Base-by-base conservation (phyloP, 2,113 vertebrate species). In the Gnathonemus echidnorhynchus region DNA sequence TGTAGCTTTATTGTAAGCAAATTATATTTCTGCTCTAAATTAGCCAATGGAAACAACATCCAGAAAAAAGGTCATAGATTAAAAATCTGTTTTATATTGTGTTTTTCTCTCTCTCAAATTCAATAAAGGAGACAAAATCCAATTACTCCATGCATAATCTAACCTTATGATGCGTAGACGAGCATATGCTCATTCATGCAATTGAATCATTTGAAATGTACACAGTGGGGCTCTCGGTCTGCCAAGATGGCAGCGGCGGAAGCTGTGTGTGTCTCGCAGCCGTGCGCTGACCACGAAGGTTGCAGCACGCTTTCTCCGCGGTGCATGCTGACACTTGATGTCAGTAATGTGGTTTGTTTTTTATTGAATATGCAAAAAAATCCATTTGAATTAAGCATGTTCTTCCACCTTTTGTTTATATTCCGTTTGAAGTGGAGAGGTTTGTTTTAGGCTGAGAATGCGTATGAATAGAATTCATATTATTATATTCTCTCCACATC, bases 131-230 rank as follows among this genome's bases (percentile, higher is more conserved):
- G 88, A 86, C 77, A 35, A 70, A 95, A 96, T 96, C 90, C 88
- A 92, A 96, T 96, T 96, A 95, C 88, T 91, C 92, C 92, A 91
- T 92, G 91, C 93, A 92, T 96, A 96, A 96, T 96, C 96, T 95
- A 95, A 92, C 92, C 95, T 95, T 95, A 95, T 94, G 95, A 93
- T 93, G 91, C 93, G 88, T 92, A 91, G 93, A 92, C 91, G 95
- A 95, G 93, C 96, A 96, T 96, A 96, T 96, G 96, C 94, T 96
- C 94, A 92, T 95, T 95, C 92, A 91, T 93, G 92, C 95, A 95
- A 96, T 95, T 93, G 93, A 96, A 96, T 96, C 93, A 95, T 94
- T 94, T 94, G 92, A 93, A 95, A 94, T 94, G 91, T 92, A 92
- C 95, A 94, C 95, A 93, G 95, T 93, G 92, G 94, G 95, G 83